These are phyloP conservation scores for Chloromyia formosa DNA, from an alignment of 2,888 invertebrate genomes.

Conservation along the genomic window DNA sequence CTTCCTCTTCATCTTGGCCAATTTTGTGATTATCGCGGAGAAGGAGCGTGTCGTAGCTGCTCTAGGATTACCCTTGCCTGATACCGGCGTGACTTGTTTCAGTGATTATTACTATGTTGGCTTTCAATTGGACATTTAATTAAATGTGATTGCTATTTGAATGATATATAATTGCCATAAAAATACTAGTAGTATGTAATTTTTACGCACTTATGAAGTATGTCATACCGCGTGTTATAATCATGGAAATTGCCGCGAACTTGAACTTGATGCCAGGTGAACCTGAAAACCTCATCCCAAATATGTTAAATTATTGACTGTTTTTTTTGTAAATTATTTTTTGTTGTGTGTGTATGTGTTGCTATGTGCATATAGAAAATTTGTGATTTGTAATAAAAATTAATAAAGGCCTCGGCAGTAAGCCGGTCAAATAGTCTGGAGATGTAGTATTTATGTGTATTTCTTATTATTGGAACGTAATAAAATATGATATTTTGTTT, in stretches of 20 bases:
- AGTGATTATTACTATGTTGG: not conserved
- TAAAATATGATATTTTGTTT: too few species aligned
- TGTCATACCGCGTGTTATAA: not conserved
- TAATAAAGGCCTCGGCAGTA: not conserved
- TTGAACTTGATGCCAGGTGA: slow-evolving; percentile 26
- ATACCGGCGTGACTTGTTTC: not conserved
- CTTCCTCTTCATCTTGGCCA: slow-evolving; percentile 7
- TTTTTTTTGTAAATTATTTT: not conserved
- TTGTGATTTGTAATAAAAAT: slow-evolving; percentile 6
- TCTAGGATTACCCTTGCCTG: not conserved
- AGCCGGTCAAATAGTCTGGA: too few species aligned
- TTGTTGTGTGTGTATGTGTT: too few species aligned
- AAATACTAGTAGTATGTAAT: not conserved
- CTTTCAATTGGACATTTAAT: not conserved
- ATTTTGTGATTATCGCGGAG: slow-evolving; percentile 31
- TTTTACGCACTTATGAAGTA: not conserved
- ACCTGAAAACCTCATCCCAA: slow-evolving; percentile 6
- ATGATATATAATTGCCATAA: too few species aligned
- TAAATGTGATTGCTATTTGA: too few species aligned
- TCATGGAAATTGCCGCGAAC: not conserved
- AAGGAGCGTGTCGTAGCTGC: slow-evolving; percentile 29
- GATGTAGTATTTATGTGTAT: too few species aligned
- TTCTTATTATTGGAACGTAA: too few species aligned
- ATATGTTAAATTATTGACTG: not conserved
- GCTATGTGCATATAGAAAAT: not conserved